A percentile compares a stretch with the other conserved stretches of the same genome.
Conservation (phyloP, 1,140 invertebrate genomes). For the Streblospio benedicti region DNA sequence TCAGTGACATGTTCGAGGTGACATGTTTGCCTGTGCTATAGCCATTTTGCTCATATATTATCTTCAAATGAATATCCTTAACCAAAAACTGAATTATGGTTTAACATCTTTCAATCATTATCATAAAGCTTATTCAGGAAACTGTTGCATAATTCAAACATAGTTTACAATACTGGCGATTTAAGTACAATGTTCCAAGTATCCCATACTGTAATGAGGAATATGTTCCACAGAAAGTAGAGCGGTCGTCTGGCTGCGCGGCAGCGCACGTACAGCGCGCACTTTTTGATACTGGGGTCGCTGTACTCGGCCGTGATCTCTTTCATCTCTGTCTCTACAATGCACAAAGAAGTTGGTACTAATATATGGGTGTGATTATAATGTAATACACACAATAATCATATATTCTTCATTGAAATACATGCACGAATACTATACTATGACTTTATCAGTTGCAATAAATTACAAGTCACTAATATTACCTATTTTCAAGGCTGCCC, state of each 20-base stretch:
- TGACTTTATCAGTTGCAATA: neutral
- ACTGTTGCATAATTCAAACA: neutral
- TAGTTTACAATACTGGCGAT: neutral
- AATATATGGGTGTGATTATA: no score
- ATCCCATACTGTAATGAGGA: constrained; percentile 42
- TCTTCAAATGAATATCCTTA: no score
- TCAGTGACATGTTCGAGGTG: no score
- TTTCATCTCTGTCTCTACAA: no score
- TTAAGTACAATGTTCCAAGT: neutral
- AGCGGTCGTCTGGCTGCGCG: constrained; percentile 41
- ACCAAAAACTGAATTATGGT: no score
- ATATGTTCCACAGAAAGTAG: constrained; percentile 49
- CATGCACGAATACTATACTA: neutral
- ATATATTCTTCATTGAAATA: neutral
- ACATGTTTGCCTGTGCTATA: no score
- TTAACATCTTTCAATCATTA: no score
- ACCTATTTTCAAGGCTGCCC: neutral
- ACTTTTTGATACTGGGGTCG: constrained; percentile 36
- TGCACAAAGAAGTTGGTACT: neutral
- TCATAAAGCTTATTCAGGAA: no score
- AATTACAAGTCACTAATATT: constrained; percentile 4
- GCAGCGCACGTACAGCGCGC: constrained; percentile 42
- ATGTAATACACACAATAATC: neutral
- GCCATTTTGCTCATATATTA: no score
- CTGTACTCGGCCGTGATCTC: constrained; percentile 41